Percentiles rank a stretch among this genome's conserved stretches.
Evolutionary conservation across 2,888 invertebrate species (phyloP).

Genomic region (Nymphalis polychloros): DNA sequence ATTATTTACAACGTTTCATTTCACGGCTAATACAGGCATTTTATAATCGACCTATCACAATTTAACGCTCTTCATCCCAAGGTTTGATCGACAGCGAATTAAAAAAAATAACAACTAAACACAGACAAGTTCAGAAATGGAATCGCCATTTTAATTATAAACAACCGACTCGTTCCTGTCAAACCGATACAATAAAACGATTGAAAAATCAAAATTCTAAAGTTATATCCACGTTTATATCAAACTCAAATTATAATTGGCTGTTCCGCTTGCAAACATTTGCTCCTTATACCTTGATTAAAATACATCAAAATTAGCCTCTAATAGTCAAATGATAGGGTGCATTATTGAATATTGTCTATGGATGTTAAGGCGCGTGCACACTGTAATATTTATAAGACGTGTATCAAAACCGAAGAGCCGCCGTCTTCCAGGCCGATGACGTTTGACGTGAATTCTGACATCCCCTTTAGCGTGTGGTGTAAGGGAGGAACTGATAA

Average conservation of each 20-base stretch:
- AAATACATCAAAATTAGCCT: conserved; percentile 35
- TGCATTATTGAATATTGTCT: conserved; percentile 38
- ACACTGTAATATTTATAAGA: conserved; percentile 76
- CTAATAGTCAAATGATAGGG: conserved; percentile 27
- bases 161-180: conserved; percentile 58
- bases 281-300: conserved; percentile 45
- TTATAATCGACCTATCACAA: conserved; percentile 39
- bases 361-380: conserved; percentile 53
- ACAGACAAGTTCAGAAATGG: conserved; percentile 51
- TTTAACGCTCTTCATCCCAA: conserved; percentile 49
- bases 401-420: conserved; percentile 76
- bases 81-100: conserved; percentile 71
- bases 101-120: conserved; percentile 50
- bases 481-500: conserved; percentile 34
- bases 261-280: conserved; percentile 61
- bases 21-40: conserved; percentile 28
- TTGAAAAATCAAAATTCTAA: conserved; percentile 76
- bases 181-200: conserved; percentile 72
- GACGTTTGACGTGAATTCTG: conserved; percentile 80
- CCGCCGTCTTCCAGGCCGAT: conserved; percentile 77
- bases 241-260: conserved; percentile 79
- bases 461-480: conserved; percentile 63
- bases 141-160: conserved; percentile 80
- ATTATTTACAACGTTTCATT: conserved; percentile 28
- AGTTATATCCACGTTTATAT: conserved; percentile 56